phyloP scores from a whole-genome alignment of 92 coral and sea anemone species.

The Zoanthus sociatus region DNA sequence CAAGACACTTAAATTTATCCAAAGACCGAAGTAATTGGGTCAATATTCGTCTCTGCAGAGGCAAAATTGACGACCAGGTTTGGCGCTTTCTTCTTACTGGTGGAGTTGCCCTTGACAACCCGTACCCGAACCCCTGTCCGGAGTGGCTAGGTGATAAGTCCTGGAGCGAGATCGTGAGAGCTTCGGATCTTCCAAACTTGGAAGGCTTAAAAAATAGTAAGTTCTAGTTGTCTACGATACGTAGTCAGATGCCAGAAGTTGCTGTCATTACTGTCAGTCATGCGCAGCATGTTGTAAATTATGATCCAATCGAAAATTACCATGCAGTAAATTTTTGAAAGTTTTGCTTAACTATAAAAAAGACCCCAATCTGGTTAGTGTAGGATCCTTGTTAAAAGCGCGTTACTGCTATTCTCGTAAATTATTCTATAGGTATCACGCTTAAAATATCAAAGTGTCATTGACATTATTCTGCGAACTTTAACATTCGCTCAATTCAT shows the following conservation, averaged over 20 bases:
- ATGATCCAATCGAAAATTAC: no score
- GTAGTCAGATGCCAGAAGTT: no score
- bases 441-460: no score
- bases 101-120: constrained; percentile 98
- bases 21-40: not conserved
- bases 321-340: no score
- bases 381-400: no score
- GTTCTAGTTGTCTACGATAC: not conserved
- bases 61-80: constrained; percentile 89
- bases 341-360: no score
- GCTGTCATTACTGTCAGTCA: not conserved
- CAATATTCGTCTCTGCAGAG: constrained; percentile 56
- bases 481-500: no score
- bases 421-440: no score
- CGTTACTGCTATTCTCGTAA: no score
- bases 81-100: constrained; percentile 99
- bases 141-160: constrained; percentile 94
- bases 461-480: no score
- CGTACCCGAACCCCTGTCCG: constrained; percentile 97
- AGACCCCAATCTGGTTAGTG: no score
- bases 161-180: constrained; percentile 98
- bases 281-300: not conserved
- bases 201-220: constrained; percentile 91
- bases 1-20: not conserved
- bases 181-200: constrained; percentile 93